Conservation (phyloP, 2,113 vertebrate species). For the Petrocephalus microphthalmus region DNA sequence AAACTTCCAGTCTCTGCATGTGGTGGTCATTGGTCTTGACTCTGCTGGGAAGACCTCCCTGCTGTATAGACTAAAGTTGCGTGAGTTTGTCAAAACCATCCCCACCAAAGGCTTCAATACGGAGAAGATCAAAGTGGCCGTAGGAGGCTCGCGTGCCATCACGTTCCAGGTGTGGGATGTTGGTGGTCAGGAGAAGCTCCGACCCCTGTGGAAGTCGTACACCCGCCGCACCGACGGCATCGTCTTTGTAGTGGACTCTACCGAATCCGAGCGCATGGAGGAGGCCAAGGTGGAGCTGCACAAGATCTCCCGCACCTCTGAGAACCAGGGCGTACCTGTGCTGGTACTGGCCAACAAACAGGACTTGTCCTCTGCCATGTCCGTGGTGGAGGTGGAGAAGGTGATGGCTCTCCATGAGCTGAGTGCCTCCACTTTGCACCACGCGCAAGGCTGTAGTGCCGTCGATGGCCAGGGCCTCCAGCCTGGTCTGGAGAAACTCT, state of each 20-base stretch:
- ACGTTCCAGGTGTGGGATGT: slow-evolving; percentile 88
- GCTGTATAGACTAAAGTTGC: slow-evolving; percentile 79
- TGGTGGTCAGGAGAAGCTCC: slow-evolving; percentile 82
- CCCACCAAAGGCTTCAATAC: slow-evolving; percentile 88
- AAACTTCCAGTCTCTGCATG: slow-evolving; percentile 72
- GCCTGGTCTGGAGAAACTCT: slow-evolving; percentile 73
- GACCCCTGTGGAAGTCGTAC: slow-evolving; percentile 84
- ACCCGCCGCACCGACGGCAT: slow-evolving; percentile 77
- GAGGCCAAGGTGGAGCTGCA: slow-evolving; percentile 84
- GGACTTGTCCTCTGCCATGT: slow-evolving; percentile 66
- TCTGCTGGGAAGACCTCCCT: slow-evolving; percentile 81
- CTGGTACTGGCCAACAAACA: slow-evolving; percentile 84
- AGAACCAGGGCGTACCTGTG: slow-evolving; percentile 81
- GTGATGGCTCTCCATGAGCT: slow-evolving; percentile 71
- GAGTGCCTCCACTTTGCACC: slow-evolving; percentile 62
- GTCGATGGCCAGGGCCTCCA: slow-evolving; percentile 77
- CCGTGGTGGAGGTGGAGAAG: slow-evolving; percentile 73
- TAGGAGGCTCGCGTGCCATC: slow-evolving; percentile 66
- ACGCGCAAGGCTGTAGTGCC: slow-evolving; percentile 81
- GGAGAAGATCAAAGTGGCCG: slow-evolving; percentile 75
- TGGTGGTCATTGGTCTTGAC: slow-evolving; percentile 80
- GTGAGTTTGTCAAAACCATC: slow-evolving; percentile 81
- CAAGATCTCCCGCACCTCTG: slow-evolving; percentile 73
- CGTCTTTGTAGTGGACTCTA: slow-evolving; percentile 83
- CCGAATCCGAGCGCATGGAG: slow-evolving; percentile 75